Evolutionary conservation across 2,113 vertebrate genomes (phyloP).

Genomic region (Nesoenas mayeri): DNA sequence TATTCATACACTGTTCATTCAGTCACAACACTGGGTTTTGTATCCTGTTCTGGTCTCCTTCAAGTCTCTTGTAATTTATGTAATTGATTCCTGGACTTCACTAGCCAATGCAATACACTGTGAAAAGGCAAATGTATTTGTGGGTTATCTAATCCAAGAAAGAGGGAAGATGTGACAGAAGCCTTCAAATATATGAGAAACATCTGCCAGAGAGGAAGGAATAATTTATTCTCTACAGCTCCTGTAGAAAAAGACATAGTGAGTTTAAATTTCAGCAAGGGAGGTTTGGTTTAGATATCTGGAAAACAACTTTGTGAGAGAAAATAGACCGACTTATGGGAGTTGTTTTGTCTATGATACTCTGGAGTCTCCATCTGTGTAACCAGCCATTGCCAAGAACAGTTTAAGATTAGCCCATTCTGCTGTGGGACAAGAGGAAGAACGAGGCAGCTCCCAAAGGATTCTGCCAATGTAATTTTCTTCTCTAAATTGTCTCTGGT

Average conservation of each 20-base stretch:
- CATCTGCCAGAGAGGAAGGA: background rate
- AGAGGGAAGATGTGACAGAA: background rate
- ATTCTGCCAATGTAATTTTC: background rate
- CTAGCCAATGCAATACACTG: background rate
- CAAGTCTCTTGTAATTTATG: background rate
- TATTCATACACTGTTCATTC: background rate
- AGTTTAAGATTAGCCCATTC: background rate
- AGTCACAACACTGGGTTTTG: background rate
- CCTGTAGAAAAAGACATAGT: background rate
- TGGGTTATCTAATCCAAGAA: background rate
- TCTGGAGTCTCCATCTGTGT: background rate
- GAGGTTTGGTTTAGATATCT: background rate
- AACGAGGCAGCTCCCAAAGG: background rate
- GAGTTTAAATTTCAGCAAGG: constrained; percentile 1
- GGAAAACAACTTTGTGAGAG: background rate
- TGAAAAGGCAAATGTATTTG: constrained; percentile 30
- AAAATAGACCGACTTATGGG: background rate
- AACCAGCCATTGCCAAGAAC: background rate
- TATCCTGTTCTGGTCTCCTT: background rate
- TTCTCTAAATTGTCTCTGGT: background rate
- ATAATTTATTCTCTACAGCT: background rate
- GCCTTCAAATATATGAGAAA: constrained; percentile 1
- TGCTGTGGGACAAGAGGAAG: background rate
- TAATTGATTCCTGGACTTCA: constrained; percentile 6
- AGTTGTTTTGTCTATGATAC: background rate